phyloP scores from a whole-genome alignment of 2,113 vertebrate genomes.

The Alces alces region DNA sequence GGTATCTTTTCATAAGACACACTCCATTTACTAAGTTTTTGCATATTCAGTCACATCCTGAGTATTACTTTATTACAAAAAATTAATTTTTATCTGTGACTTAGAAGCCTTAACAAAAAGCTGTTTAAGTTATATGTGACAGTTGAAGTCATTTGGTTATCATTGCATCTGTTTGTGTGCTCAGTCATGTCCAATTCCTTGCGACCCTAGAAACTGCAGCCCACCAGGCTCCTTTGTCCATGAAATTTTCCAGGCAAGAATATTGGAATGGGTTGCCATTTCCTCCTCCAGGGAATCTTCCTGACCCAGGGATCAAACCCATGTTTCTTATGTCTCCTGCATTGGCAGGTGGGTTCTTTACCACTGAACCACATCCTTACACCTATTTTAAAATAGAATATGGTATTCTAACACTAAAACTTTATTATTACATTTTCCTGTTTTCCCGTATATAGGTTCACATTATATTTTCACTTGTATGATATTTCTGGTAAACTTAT shows the following conservation, averaged over 20 bases:
- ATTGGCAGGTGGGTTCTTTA: neutral
- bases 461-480: slow-evolving; percentile 10
- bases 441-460: neutral
- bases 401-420: neutral
- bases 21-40: slow-evolving; percentile 4
- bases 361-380: neutral
- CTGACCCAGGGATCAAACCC: neutral
- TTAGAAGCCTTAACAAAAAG: slow-evolving; percentile 31
- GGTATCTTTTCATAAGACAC: neutral
- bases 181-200: neutral
- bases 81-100: slow-evolving; percentile 42
- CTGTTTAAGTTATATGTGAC: neutral
- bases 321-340: neutral
- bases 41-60: neutral
- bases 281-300: neutral
- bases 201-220: neutral
- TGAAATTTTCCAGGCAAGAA: neutral
- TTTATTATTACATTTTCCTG: neutral
- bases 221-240: neutral
- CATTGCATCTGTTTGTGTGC: neutral
- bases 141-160: neutral
- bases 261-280: neutral
- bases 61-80: neutral
- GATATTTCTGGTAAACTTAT: neutral
- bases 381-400: slow-evolving; percentile 8